These are phyloP conservation scores for Zaprionus davidi DNA, from an alignment of 1,140 invertebrate genomes.

Conservation along the genomic window DNA sequence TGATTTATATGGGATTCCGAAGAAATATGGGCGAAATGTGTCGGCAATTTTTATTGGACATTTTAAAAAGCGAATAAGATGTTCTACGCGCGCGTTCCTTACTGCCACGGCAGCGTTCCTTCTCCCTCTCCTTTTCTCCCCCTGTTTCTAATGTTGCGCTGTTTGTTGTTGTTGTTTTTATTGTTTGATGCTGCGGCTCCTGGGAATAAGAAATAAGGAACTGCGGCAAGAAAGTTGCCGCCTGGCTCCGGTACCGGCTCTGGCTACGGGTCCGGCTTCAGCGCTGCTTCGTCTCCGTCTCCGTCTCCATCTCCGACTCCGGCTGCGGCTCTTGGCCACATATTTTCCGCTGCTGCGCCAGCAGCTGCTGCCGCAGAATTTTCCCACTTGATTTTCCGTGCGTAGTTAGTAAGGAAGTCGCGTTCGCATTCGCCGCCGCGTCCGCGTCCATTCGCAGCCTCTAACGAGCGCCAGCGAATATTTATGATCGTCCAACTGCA, in stretches of 20 bases:
- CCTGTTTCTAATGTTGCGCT: constrained; percentile 43
- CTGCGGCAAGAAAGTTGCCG: constrained; percentile 69
- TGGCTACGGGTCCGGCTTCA: not conserved
- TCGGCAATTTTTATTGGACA: constrained; percentile 85
- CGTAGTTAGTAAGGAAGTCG: constrained; percentile 82
- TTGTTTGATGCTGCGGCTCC: constrained; percentile 53
- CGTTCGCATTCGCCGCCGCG: constrained; percentile 63
- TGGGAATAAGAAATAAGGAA: constrained; percentile 79
- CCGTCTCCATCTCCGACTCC: not conserved
- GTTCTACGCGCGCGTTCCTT: constrained; percentile 61
- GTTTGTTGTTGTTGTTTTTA: constrained; percentile 52
- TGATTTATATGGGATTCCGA: constrained; percentile 85
- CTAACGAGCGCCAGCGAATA: constrained; percentile 81
- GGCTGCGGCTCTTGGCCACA: constrained; percentile 47
- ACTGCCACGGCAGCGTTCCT: constrained; percentile 4
- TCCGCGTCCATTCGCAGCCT: constrained; percentile 76
- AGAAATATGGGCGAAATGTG: constrained; percentile 85
- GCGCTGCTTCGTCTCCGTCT: not conserved
- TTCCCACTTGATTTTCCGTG: constrained; percentile 80
- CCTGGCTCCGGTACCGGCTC: constrained; percentile 18
- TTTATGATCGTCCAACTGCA: constrained; percentile 72
- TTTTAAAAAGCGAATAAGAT: constrained; percentile 84
- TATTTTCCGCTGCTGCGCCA: constrained; percentile 66
- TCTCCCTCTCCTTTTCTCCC: not conserved
- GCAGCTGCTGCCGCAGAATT: constrained; percentile 65